A percentile compares a stretch with the other conserved stretches of the same genome.
These are phyloP conservation scores for Aspiorhynchus laticeps DNA, from an alignment of 2,113 vertebrate species.

Conservation along the genomic window DNA sequence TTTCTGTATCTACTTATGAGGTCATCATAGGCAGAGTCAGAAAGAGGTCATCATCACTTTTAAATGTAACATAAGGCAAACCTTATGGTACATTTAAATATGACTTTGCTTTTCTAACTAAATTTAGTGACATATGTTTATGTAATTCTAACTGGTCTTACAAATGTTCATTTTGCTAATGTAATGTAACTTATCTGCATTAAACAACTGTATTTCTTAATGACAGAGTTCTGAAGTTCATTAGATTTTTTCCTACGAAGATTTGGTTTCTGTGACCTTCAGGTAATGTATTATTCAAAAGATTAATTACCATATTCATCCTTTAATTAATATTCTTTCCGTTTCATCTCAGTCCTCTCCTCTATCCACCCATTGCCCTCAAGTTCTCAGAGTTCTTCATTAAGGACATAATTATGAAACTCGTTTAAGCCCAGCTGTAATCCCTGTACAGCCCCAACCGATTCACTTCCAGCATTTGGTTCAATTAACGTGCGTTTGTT, in stretches of 20 bases:
- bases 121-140: background rate
- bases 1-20: constrained; percentile 79
- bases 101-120: constrained; percentile 61
- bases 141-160: background rate
- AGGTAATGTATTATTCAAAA: constrained; percentile 22
- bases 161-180: background rate
- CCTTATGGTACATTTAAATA: constrained; percentile 80
- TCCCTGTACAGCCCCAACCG: background rate
- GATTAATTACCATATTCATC: constrained; percentile 22
- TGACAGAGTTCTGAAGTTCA: background rate
- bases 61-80: constrained; percentile 79
- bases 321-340: constrained; percentile 30
- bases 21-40: constrained; percentile 77
- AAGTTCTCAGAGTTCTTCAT: constrained; percentile 25
- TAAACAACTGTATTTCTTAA: background rate
- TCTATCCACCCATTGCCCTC: background rate
- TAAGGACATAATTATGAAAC: constrained; percentile 30
- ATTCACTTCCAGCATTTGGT: constrained; percentile 9
- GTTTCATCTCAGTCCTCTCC: constrained; percentile 5
- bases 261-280: constrained; percentile 21
- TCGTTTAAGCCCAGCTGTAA: constrained; percentile 5
- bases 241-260: background rate
- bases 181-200: background rate
- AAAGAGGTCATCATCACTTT: constrained; percentile 69
- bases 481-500: background rate